Evolutionary conservation across 2,888 invertebrate species (phyloP).

Genomic region (Cyclophora albipunctata): DNA sequence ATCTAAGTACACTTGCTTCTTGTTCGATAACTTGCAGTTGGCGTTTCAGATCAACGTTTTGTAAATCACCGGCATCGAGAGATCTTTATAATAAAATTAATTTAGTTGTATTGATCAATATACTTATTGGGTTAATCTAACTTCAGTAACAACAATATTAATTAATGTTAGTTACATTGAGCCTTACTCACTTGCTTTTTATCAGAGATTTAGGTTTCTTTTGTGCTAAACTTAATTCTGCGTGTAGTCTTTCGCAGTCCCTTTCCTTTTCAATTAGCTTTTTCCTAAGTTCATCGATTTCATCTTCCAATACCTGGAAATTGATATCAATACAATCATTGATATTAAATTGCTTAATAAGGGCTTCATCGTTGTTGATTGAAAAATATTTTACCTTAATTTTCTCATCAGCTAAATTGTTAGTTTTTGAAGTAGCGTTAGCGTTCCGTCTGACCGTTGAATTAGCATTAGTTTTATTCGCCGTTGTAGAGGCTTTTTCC

Average conservation of each 20-base stretch:
- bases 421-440: slow-evolving; percentile 42
- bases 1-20: slow-evolving; percentile 81
- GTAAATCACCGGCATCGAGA: slow-evolving; percentile 75
- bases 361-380: too few species aligned
- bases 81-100: slow-evolving; percentile 58
- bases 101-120: neutral
- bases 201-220: slow-evolving; percentile 78
- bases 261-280: slow-evolving; percentile 89
- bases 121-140: neutral
- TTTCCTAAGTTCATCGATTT: slow-evolving; percentile 82
- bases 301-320: slow-evolving; percentile 79
- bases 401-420: slow-evolving; percentile 79
- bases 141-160: too few species aligned
- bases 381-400: slow-evolving; percentile 61
- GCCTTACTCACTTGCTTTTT: slow-evolving; percentile 76
- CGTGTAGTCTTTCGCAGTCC: slow-evolving; percentile 84
- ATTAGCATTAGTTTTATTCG: slow-evolving; percentile 35
- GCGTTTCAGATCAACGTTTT: slow-evolving; percentile 80
- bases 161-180: neutral
- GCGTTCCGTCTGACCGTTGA: slow-evolving; percentile 45
- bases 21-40: slow-evolving; percentile 86
- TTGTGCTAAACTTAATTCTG: slow-evolving; percentile 79
- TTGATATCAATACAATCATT: too few species aligned
- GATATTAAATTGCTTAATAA: too few species aligned
- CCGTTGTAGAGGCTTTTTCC: slow-evolving; percentile 77